Percentiles rank a stretch among this genome's conserved stretches.
Conservation (phyloP, 2,113 vertebrate genomes). For the Alectura lathami region DNA sequence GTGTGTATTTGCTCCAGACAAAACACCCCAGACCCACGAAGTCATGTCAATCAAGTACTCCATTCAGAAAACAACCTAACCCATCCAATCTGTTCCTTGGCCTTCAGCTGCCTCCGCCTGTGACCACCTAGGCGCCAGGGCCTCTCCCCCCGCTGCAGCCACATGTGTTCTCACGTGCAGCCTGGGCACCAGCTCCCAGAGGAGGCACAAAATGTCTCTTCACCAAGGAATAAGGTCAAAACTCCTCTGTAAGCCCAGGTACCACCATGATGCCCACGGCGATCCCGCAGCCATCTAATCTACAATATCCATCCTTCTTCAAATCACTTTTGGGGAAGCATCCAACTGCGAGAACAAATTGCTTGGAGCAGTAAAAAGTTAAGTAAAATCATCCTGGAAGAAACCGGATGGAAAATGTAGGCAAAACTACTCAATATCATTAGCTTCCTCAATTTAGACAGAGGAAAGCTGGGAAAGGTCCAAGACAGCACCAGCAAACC, state of each 20-base stretch:
- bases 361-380: neutral
- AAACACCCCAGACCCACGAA: neutral
- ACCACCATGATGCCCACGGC: too few relatives aligned
- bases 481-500: neutral
- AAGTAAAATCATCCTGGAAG: neutral
- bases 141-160: neutral
- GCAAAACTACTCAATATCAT: neutral
- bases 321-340: neutral
- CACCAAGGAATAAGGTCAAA: neutral
- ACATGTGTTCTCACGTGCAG: neutral
- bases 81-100: neutral
- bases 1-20: neutral
- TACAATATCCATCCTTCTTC: neutral
- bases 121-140: rapidly evolving
- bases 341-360: neutral
- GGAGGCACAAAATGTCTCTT: neutral
- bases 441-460: neutral
- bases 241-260: neutral
- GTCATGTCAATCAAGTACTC: neutral
- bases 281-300: neutral
- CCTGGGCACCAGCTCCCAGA: neutral
- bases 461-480: neutral
- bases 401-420: neutral
- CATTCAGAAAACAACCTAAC: neutral
- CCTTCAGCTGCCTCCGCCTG: neutral